A percentile compares a stretch with the other conserved stretches of the same genome.
phyloP scores from a whole-genome alignment of 2,113 vertebrate species.

The Bubo scandiacus region DNA sequence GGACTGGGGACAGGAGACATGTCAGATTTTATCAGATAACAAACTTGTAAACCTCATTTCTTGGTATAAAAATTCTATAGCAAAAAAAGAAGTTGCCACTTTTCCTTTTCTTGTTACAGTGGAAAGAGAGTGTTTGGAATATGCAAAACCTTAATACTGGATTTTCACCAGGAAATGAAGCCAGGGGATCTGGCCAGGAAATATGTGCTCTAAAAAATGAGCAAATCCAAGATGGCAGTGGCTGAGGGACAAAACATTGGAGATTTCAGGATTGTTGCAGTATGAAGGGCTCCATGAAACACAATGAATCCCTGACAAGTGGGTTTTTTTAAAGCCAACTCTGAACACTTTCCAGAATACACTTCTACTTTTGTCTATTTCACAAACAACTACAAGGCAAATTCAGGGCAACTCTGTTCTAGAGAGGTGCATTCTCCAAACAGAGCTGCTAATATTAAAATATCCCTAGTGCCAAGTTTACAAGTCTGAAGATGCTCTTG shows the following conservation, averaged over 20 bases:
- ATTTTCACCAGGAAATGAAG: constrained; percentile 1
- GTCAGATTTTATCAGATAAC: background rate
- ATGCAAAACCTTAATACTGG: background rate
- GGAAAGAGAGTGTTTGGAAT: background rate
- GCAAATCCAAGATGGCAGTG: background rate
- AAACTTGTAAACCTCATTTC: background rate
- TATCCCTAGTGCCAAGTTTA: background rate
- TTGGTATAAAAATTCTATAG: background rate
- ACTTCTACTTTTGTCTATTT: background rate
- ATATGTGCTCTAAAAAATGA: background rate
- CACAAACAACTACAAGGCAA: background rate
- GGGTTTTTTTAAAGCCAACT: background rate
- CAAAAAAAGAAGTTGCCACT: background rate
- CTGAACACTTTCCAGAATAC: background rate
- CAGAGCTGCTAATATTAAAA: background rate
- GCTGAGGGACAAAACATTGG: background rate
- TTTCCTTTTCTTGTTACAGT: background rate
- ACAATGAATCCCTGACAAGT: background rate
- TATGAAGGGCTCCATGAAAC: background rate
- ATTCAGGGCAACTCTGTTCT: background rate
- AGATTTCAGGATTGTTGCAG: background rate
- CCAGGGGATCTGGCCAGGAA: background rate
- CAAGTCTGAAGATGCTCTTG: background rate
- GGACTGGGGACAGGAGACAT: background rate
- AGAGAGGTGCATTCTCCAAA: background rate